A percentile compares a stretch with the other conserved stretches of the same genome.
These are phyloP conservation scores for Blera fallax DNA, from an alignment of 2,888 invertebrate genomes.

Conservation along the genomic window DNA sequence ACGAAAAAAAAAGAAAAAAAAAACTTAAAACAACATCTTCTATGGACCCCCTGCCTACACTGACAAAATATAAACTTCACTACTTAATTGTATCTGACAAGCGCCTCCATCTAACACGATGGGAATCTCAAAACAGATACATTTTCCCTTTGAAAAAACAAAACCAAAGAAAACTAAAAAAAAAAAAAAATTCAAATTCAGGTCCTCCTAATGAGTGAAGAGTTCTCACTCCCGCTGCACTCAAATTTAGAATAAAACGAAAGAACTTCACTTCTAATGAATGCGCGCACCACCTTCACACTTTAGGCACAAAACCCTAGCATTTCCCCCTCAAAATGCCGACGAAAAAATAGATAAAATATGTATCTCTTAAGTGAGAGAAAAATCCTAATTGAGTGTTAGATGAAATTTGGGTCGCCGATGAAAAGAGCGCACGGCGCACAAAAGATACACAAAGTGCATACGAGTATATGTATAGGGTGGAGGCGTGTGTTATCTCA, in stretches of 20 bases:
- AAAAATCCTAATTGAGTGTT: constrained; percentile 69
- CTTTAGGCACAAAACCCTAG: neutral
- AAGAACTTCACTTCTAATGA: constrained; percentile 18
- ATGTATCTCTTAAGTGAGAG: constrained; percentile 45
- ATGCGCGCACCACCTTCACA: constrained; percentile 29
- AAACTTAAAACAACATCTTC: constrained; percentile 8
- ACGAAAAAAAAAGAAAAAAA: constrained; percentile 1
- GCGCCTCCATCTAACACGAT: constrained; percentile 51
- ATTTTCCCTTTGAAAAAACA: constrained; percentile 6
- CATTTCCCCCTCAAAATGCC: constrained; percentile 1
- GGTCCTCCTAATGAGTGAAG: constrained; percentile 52
- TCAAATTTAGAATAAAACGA: constrained; percentile 15
- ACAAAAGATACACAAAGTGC: constrained; percentile 28
- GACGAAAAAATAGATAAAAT: constrained; percentile 18
- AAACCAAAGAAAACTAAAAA: neutral
- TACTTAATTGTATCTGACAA: constrained; percentile 67
- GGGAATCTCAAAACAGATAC: constrained; percentile 1
- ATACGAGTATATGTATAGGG: no score
- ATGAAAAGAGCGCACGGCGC: constrained; percentile 39
- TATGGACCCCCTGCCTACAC: constrained; percentile 45
- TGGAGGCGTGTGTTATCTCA: constrained; percentile 45
- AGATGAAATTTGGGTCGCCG: constrained; percentile 63
- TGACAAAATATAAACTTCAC: constrained; percentile 50
- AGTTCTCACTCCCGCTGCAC: constrained; percentile 46
- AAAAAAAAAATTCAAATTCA: constrained; percentile 13